These are phyloP conservation scores for Okapia johnstoni DNA, from an alignment of 2,113 vertebrate genomes.

Conservation along the genomic window DNA sequence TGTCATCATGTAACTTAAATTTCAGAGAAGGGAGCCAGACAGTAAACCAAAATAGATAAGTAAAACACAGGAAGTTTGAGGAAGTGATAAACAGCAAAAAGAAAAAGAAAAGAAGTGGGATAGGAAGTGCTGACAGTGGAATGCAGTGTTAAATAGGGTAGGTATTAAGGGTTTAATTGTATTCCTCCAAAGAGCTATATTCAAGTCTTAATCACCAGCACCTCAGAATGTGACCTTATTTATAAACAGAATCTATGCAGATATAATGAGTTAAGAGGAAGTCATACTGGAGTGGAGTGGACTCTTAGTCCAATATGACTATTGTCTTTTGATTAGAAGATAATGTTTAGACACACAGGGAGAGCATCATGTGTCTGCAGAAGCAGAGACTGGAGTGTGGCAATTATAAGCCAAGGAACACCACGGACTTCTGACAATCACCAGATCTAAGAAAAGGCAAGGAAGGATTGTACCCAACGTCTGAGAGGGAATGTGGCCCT, in stretches of 20 bases:
- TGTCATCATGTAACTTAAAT: neutral
- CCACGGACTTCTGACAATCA: neutral
- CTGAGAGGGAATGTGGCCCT: neutral
- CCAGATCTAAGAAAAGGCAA: neutral
- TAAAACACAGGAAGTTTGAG: neutral
- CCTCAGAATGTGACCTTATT: neutral
- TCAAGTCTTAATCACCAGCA: neutral
- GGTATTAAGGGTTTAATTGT: neutral
- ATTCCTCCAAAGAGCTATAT: neutral
- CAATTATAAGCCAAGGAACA: neutral
- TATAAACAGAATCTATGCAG: neutral
- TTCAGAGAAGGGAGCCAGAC: neutral
- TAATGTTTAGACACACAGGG: neutral
- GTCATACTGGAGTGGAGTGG: neutral
- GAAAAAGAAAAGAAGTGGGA: neutral
- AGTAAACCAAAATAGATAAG: neutral
- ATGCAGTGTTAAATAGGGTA: neutral
- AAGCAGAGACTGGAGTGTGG: neutral
- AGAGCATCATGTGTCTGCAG: neutral
- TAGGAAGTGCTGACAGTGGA: neutral
- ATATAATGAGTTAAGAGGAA: neutral
- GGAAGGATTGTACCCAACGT: neutral
- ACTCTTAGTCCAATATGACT: neutral
- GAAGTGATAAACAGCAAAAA: neutral
- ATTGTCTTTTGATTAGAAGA: neutral